Percentiles rank a stretch among this genome's conserved stretches.
Evolutionary conservation across 2,888 invertebrate species (phyloP).

Genomic region (Diadegma fenestrale): DNA sequence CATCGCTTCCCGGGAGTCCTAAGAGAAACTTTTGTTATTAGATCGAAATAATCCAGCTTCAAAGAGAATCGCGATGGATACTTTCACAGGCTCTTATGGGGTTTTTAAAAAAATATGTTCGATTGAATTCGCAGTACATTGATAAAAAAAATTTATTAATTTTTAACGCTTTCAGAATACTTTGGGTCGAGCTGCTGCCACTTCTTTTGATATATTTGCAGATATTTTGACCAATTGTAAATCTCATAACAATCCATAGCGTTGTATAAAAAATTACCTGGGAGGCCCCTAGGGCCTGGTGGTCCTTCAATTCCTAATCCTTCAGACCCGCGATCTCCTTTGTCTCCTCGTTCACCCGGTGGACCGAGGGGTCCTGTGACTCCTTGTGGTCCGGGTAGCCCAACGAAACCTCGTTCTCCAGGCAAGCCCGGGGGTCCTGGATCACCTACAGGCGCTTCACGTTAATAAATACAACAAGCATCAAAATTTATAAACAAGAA

Average conservation of each 20-base stretch:
- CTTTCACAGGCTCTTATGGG: too few relatives aligned
- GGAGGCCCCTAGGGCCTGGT: slow-evolving; percentile 89
- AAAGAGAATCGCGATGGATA: too few relatives aligned
- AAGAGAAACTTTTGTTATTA: slow-evolving; percentile 43
- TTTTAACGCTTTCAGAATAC: too few relatives aligned
- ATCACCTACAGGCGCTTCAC: slow-evolving; percentile 85
- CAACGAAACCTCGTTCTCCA: slow-evolving; percentile 89
- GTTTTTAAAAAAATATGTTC: too few relatives aligned
- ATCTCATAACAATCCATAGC: too few relatives aligned
- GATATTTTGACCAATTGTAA: too few relatives aligned
- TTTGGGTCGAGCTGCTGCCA: too few relatives aligned
- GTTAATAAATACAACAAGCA: slow-evolving; percentile 33
- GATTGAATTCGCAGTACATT: too few relatives aligned
- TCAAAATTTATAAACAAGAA: neutral
- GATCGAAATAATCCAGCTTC: neutral
- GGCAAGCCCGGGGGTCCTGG: slow-evolving; percentile 89
- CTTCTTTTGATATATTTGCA: too few relatives aligned
- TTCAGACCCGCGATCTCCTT: slow-evolving; percentile 90
- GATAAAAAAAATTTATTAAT: slow-evolving; percentile 64
- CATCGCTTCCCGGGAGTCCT: slow-evolving; percentile 90
- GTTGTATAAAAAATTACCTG: slow-evolving; percentile 87
- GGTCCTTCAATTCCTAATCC: slow-evolving; percentile 92
- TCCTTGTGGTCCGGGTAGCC: slow-evolving; percentile 88
- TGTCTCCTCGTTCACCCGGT: slow-evolving; percentile 89
- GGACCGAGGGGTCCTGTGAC: slow-evolving; percentile 87